phyloP scores from a whole-genome alignment of 2,888 invertebrate genomes.

The Melinaea marsaeus region DNA sequence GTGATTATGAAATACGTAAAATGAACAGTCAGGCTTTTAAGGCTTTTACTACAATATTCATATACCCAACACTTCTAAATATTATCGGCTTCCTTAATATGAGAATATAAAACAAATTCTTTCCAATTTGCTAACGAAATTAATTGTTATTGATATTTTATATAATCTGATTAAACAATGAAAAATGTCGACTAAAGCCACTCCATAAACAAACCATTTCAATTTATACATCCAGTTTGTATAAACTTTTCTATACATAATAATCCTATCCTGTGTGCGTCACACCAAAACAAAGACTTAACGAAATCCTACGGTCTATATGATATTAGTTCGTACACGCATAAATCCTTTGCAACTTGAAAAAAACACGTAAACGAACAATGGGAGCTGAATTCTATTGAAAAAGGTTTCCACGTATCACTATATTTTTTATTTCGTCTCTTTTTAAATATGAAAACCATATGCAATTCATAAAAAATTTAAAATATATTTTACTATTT shows the following conservation, averaged over 20 bases:
- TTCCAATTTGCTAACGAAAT: too few relatives aligned
- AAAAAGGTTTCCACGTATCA: conserved; percentile 28
- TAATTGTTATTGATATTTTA: too few relatives aligned
- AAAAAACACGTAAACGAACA: conserved; percentile 29
- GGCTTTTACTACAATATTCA: not conserved
- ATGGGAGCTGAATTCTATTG: conserved; percentile 27
- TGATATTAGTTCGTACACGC: conserved; percentile 23
- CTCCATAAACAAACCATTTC: too few relatives aligned
- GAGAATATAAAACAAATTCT: too few relatives aligned
- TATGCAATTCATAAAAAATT: not conserved
- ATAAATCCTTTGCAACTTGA: conserved; percentile 19
- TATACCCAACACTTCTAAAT: not conserved
- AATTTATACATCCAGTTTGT: too few relatives aligned
- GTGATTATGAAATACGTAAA: not conserved
- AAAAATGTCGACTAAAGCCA: too few relatives aligned
- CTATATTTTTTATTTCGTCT: conserved; percentile 11
- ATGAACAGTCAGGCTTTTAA: not conserved
- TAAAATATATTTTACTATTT: not conserved
- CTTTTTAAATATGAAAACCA: not conserved
- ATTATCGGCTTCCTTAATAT: too few relatives aligned
- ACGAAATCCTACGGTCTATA: conserved; percentile 9
- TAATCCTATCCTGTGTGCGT: not conserved
- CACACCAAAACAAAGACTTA: not conserved
- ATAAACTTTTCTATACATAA: too few relatives aligned
- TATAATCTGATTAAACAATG: too few relatives aligned